phyloP scores from a whole-genome alignment of 2,888 invertebrate genomes.

The Mystacides longicornis region DNA sequence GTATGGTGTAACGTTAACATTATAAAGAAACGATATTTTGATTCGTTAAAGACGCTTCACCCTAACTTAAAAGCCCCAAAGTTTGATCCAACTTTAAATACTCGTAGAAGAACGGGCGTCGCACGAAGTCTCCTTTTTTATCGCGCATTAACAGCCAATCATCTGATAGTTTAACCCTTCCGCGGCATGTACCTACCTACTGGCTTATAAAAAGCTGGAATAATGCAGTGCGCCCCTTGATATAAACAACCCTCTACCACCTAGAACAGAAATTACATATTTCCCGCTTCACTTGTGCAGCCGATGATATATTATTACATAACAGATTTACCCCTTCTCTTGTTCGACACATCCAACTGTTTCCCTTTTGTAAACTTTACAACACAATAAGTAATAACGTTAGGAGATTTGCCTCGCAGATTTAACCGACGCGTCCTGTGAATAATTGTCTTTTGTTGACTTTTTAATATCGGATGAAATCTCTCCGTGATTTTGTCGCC shows the following conservation, averaged over 20 bases:
- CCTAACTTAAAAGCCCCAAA: too few species aligned
- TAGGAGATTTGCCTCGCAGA: constrained; percentile 13
- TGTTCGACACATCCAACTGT: not conserved
- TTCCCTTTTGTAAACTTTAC: constrained; percentile 5
- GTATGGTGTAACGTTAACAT: too few species aligned
- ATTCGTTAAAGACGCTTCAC: too few species aligned
- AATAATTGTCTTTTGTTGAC: constrained; percentile 23
- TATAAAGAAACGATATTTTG: too few species aligned
- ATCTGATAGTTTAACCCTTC: constrained; percentile 23
- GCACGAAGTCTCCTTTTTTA: constrained; percentile 26
- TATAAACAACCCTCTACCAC: constrained; percentile 9
- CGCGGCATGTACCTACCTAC: not conserved
- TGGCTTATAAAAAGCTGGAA: constrained; percentile 13
- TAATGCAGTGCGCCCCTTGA: too few species aligned
- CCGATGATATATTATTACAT: constrained; percentile 24
- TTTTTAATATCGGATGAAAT: constrained; percentile 17
- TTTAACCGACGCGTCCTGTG: constrained; percentile 15
- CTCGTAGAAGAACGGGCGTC: too few species aligned
- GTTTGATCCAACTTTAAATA: too few species aligned
- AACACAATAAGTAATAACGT: not conserved
- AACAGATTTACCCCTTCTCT: constrained; percentile 15
- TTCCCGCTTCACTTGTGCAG: constrained; percentile 27
- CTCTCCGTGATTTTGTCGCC: constrained; percentile 3
- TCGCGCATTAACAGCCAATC: constrained; percentile 31
- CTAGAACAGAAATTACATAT: constrained; percentile 26